Evolutionary conservation across 2,113 vertebrate species (phyloP), one percentile per base, ranked within the genome.

Genomic region (Myxocyprinus asiaticus): DNA sequence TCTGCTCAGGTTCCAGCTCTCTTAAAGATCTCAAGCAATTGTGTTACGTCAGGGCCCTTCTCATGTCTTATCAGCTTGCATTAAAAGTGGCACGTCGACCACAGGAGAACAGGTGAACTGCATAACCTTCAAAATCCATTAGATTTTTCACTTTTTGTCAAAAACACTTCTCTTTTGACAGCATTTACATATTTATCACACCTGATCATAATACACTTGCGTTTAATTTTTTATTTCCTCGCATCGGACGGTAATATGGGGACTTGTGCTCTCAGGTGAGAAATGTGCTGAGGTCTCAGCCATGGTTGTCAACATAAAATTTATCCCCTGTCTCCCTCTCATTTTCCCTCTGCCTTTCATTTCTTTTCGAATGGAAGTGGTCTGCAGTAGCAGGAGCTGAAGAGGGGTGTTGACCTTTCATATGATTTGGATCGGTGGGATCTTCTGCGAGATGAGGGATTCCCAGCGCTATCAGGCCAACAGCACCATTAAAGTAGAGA

Each of bases 161-260:
- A 93, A 92, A 89, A 88, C 92, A 89, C 88, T 90, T 90, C 93
- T 58, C 59, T 81, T 86, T 33, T 33, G 22, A 33, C 3, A 3
- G 89, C 90, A 96, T 95, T 95, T 95, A 90, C 94, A 96, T 96
- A 96, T 95, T 96, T 96, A 96, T 96, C 94, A 92, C 93, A 88
- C 92, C 92, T 90, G 93, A 95, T 96, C 93, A 87, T 90, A 91
- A 92, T 87, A 89, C 93, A 93, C 94, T 33, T 33, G 93, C 90
- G 84, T 88, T 85, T 90, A 85, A 88, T 88, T 87, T 86, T 89
- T 85, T 88, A 84, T 89, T 83, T 83, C 55, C 47, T 81, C 51
- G 73, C 7, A 51, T 78, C 65, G 10, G 85, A 82, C 82, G 73
- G 87, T 86, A 89, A 33, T 33, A 33, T 33, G 22, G 22, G n/a